Percentiles rank a stretch among this genome's conserved stretches.
Conservation (phyloP, 2,113 vertebrate species). For the Gulo gulo region DNA sequence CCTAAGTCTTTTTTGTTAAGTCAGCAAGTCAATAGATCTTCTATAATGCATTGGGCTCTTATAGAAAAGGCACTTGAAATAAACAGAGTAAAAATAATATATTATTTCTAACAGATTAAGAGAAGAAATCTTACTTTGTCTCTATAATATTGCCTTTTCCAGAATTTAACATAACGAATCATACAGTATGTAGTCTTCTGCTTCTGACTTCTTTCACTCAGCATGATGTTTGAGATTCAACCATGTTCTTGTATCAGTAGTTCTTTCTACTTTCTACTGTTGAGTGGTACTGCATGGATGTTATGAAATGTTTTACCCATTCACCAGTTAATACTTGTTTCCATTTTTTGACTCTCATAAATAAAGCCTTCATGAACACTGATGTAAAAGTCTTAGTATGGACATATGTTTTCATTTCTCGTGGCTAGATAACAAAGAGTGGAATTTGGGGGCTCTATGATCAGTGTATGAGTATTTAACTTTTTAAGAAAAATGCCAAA, state of each 20-base stretch:
- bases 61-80: background rate
- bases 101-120: conserved; percentile 21
- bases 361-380: background rate
- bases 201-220: background rate
- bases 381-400: background rate
- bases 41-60: background rate
- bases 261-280: background rate
- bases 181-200: background rate
- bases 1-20: background rate
- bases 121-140: background rate
- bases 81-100: background rate
- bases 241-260: background rate
- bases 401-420: background rate
- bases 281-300: background rate
- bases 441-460: background rate
- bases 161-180: conserved; percentile 10
- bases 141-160: background rate
- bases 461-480: background rate
- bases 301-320: conserved; percentile 2
- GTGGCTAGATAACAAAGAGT: background rate
- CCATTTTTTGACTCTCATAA: background rate
- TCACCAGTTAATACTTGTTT: background rate
- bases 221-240: background rate
- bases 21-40: background rate
- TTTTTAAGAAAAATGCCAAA: conserved; percentile 21